Conservation (phyloP, 2,113 vertebrate genomes). For the Microtus oregoni region DNA sequence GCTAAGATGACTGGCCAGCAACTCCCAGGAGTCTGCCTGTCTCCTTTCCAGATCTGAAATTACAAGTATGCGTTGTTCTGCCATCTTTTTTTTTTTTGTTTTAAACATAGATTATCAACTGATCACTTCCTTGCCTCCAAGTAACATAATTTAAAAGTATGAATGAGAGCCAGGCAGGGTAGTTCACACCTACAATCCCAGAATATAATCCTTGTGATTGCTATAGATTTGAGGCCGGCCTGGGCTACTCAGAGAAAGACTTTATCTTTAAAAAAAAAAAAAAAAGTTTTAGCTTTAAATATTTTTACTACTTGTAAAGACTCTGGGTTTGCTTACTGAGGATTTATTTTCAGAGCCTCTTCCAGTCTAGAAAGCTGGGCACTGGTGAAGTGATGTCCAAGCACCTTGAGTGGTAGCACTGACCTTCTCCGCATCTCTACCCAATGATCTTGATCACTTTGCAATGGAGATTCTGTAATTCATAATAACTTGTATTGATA, state of each 20-base stretch:
- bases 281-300: neutral
- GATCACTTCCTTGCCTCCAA: neutral
- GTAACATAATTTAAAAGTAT: neutral
- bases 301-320: neutral
- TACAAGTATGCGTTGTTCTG: neutral
- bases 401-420: neutral
- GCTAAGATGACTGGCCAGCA: no score
- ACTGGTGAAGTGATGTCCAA: neutral
- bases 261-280: no score
- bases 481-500: neutral
- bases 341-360: constrained; percentile 9
- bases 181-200: no score
- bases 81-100: neutral
- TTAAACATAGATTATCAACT: neutral
- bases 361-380: neutral
- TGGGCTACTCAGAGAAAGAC: neutral
- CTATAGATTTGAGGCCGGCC: neutral
- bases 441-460: neutral
- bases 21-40: neutral
- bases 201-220: neutral
- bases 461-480: neutral
- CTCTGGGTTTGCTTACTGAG: neutral
- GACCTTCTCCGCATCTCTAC: neutral
- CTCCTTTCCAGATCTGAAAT: neutral
- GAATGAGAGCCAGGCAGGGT: neutral